These are phyloP conservation scores for Catostylus mosaicus DNA, from an alignment of 30 jellyfish, hydroid and myxozoan genomes.

Conservation along the genomic window DNA sequence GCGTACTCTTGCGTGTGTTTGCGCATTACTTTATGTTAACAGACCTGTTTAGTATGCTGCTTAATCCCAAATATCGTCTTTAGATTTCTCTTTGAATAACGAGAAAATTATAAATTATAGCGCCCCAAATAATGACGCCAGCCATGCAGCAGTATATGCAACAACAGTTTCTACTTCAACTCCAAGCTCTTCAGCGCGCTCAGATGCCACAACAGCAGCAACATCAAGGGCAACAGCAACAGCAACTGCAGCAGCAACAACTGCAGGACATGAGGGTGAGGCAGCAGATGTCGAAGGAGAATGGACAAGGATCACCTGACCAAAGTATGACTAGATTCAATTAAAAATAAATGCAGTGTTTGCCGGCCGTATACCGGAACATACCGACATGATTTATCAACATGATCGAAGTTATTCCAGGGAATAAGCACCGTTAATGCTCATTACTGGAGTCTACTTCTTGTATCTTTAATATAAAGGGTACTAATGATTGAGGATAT, in stretches of 20 bases:
- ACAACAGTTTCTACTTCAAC: conserved; percentile 47
- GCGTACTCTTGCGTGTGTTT: too few relatives aligned
- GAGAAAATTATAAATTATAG: neutral
- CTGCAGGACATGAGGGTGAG: conserved; percentile 53
- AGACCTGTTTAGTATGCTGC: too few relatives aligned
- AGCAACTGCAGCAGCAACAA: conserved; percentile 53
- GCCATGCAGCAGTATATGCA: conserved; percentile 24
- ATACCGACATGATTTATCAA: too few relatives aligned
- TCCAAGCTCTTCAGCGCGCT: conserved; percentile 60
- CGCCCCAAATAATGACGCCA: conserved; percentile 1
- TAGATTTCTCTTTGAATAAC: too few relatives aligned
- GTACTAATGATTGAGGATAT: too few relatives aligned
- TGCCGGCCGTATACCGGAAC: too few relatives aligned
- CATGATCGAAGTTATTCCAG: too few relatives aligned
- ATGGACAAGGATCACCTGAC: conserved; percentile 42
- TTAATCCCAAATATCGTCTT: too few relatives aligned
- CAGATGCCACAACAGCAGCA: conserved; percentile 53
- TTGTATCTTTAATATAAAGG: too few relatives aligned
- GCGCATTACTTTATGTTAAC: too few relatives aligned
- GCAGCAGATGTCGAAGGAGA: conserved; percentile 25
- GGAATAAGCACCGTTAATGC: too few relatives aligned
- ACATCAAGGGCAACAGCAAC: conserved; percentile 36
- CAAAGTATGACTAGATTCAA: conserved; percentile 5
- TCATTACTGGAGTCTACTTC: too few relatives aligned
- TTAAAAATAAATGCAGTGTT: neutral